These are phyloP conservation scores for Thomomys bottae DNA, from an alignment of 2,113 vertebrate species.

Conservation along the genomic window DNA sequence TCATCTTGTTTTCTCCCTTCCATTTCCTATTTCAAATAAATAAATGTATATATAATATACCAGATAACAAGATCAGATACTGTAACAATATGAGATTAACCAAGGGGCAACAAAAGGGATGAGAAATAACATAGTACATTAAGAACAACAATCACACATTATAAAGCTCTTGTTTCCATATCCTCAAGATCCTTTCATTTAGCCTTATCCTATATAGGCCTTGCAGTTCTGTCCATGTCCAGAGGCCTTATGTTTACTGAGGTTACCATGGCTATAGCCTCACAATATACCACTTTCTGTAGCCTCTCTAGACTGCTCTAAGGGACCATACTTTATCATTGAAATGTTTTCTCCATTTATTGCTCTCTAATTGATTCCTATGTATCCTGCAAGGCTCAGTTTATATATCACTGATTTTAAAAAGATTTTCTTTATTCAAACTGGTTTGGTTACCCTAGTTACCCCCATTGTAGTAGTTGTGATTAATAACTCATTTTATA, in stretches of 20 bases:
- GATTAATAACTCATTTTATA: neutral
- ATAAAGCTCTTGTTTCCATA: too few relatives aligned
- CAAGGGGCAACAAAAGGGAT: too few relatives aligned
- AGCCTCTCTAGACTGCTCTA: neutral
- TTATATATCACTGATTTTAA: constrained; percentile 1
- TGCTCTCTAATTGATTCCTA: neutral
- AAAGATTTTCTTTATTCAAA: constrained; percentile 24
- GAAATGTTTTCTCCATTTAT: neutral
- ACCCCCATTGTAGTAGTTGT: neutral
- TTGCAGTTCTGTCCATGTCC: neutral
- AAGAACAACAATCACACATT: too few relatives aligned
- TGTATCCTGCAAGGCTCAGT: neutral
- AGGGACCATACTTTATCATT: neutral
- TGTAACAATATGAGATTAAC: too few relatives aligned
- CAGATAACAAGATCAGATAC: too few relatives aligned
- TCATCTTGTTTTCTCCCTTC: too few relatives aligned
- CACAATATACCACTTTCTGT: neutral
- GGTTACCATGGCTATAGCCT: neutral
- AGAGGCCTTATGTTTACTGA: neutral
- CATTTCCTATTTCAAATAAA: too few relatives aligned
- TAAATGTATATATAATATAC: too few relatives aligned
- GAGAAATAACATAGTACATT: too few relatives aligned
- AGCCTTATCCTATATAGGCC: too few relatives aligned
- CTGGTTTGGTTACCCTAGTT: neutral
- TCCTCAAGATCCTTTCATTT: too few relatives aligned